Percentiles rank a stretch among this genome's conserved stretches.
Evolutionary conservation across 2,888 invertebrate species (phyloP).

Genomic region (Hirtodrosophila alboralis): DNA sequence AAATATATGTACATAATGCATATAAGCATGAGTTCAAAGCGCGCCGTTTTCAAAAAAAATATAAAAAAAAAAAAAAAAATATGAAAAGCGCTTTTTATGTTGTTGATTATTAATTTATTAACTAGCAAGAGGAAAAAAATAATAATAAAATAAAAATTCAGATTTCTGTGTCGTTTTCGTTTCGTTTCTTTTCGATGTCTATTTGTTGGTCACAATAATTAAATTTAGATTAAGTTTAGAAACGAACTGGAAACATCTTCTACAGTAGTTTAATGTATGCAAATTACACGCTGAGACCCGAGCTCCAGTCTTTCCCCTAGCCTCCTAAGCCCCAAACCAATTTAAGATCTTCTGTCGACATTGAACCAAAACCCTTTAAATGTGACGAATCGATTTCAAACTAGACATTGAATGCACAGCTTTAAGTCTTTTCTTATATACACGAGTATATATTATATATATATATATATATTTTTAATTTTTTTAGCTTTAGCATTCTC

Average conservation of each 20-base stretch:
- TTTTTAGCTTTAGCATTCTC: constrained; percentile 15
- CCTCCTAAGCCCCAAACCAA: constrained; percentile 13
- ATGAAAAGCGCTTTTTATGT: constrained; percentile 74
- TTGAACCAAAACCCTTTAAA: constrained; percentile 74
- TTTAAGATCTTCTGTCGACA: constrained; percentile 63
- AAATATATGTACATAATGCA: constrained; percentile 79
- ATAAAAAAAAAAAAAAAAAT: constrained; percentile 48
- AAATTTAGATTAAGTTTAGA: constrained; percentile 78
- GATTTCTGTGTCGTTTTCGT: constrained; percentile 52
- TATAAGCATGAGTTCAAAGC: constrained; percentile 68
- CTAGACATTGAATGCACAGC: constrained; percentile 62
- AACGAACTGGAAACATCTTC: constrained; percentile 51
- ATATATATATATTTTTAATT: no score
- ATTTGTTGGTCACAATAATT: constrained; percentile 77
- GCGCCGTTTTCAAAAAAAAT: constrained; percentile 62
- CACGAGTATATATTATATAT: no score
- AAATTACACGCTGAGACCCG: constrained; percentile 66
- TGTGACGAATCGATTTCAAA: constrained; percentile 74
- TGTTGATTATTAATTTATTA: constrained; percentile 79
- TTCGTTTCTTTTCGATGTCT: constrained; percentile 36
- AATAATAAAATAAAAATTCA: constrained; percentile 43
- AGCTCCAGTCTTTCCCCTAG: constrained; percentile 7
- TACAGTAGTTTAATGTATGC: constrained; percentile 78
- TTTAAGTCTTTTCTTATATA: constrained; percentile 15
- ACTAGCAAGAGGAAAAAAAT: constrained; percentile 42